Base-by-base conservation (phyloP, 1,140 invertebrate genomes). In the Conus betulinus region DNA sequence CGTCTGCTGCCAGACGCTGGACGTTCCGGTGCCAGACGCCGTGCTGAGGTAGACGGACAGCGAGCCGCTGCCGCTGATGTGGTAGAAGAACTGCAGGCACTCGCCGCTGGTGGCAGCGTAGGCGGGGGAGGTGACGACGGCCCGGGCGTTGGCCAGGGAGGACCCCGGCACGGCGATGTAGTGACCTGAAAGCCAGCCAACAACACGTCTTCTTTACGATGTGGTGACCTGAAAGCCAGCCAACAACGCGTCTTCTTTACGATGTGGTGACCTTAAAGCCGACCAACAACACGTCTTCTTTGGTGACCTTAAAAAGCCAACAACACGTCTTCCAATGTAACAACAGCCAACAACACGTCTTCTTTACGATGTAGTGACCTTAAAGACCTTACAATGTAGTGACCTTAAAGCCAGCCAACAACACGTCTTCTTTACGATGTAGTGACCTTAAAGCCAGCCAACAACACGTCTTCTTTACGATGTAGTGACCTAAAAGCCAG, bases 31-130 rank as follows among this genome's bases (percentile, higher is more conserved):
- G 13, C 91, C 92, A 57, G 87, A 88, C 25, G 88, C 87, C 8
- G 90, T 87, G 74, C 92, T 93, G 13, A 94, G 89, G 67, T 91
- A 88, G 17, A 95, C 89, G 17, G 88, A 90, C 11, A 94, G 94
- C 78, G 94, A 91, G 53, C 60, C 91, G 27, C 53, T 81, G 27
- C 97, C 97, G 91, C 96, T 97, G 97, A 98, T 98, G 92, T 98
- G 97, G 91, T 96, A 97, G 89, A 92, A 95, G 84, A 95, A 95
- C 79, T 92, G 85, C 17, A 94, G 83, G 90, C 94, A 95, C 25
- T 96, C 96, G 7, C 88, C 85, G 8, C n/a, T 27, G 39, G 76
- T 90, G 52, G 87, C 89, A 17, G 89, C 89, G 52, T 91, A 91
- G 15, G 87, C 55, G 5, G 94, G 94, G 52, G 92, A 92, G 20